Evolutionary conservation across 2,797 vertebrate genomes (phyloP).

Genomic region (Enteromius mattozi): DNA sequence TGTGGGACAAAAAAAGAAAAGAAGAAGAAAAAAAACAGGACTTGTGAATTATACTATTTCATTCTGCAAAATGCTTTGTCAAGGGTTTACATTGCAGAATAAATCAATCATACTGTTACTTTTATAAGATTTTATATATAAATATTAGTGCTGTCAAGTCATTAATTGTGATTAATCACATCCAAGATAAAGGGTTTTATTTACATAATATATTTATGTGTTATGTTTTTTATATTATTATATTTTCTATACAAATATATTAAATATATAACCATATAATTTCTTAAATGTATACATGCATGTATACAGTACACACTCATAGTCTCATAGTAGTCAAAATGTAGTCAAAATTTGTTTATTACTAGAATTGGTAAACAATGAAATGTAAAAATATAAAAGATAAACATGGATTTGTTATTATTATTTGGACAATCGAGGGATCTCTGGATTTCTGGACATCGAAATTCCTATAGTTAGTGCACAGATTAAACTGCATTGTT

Average conservation of each 20-base stretch:
- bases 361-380: background rate
- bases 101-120: background rate
- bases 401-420: background rate
- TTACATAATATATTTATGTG: too few species aligned
- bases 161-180: too few species aligned
- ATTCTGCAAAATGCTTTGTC: background rate
- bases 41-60: background rate
- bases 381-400: background rate
- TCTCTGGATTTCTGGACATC: background rate
- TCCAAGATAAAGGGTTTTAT: too few species aligned
- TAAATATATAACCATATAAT: too few species aligned
- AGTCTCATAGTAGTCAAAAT: too few species aligned
- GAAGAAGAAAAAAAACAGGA: background rate
- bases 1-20: background rate
- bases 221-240: too few species aligned
- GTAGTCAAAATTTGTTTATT: background rate
- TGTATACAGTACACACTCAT: too few species aligned
- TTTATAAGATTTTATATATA: background rate
- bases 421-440: too few species aligned
- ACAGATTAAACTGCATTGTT: background rate
- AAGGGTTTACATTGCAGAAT: background rate
- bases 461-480: background rate
- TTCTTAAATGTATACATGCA: too few species aligned
- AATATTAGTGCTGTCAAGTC: background rate
- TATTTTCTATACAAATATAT: too few species aligned